Percentiles rank a stretch among this genome's conserved stretches.
These are phyloP conservation scores for Lasiommata megera DNA, from an alignment of 2,888 invertebrate genomes.

Conservation along the genomic window DNA sequence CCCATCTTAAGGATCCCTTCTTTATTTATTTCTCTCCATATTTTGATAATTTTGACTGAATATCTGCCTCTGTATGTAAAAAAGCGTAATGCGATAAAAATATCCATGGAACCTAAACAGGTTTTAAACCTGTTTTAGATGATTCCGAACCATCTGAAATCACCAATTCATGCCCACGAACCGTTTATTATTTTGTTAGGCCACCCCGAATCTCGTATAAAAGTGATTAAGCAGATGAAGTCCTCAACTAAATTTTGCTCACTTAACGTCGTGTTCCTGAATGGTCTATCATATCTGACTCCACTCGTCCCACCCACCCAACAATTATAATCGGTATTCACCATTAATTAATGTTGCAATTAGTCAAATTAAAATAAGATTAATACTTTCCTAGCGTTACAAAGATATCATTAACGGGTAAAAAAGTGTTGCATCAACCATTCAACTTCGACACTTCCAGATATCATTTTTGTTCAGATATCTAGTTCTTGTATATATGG, in stretches of 20 bases:
- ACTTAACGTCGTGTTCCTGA: neutral
- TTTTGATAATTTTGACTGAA: too few species aligned
- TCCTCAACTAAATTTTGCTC: neutral
- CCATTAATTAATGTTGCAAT: conserved; percentile 61
- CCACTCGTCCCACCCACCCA: conserved; percentile 18
- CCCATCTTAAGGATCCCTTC: too few species aligned
- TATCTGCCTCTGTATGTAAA: too few species aligned
- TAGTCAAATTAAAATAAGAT: conserved; percentile 73
- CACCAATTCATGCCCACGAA: too few species aligned
- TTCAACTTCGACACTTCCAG: conserved; percentile 33
- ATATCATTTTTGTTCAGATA: neutral
- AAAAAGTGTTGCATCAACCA: conserved; percentile 39
- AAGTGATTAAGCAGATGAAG: too few species aligned
- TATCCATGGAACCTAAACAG: too few species aligned
- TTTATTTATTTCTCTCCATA: too few species aligned
- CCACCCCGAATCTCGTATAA: too few species aligned
- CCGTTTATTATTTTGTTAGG: too few species aligned
- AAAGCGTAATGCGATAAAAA: too few species aligned
- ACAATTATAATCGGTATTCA: conserved; percentile 34
- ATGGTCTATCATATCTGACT: conserved; percentile 1
- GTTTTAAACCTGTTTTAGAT: too few species aligned
- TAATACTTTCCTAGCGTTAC: conserved; percentile 62
- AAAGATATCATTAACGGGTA: conserved; percentile 43
- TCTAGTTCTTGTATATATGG: conserved; percentile 31
- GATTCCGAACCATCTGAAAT: too few species aligned